Conservation (phyloP, 2,888 invertebrate species). For the Xestia xanthographa region DNA sequence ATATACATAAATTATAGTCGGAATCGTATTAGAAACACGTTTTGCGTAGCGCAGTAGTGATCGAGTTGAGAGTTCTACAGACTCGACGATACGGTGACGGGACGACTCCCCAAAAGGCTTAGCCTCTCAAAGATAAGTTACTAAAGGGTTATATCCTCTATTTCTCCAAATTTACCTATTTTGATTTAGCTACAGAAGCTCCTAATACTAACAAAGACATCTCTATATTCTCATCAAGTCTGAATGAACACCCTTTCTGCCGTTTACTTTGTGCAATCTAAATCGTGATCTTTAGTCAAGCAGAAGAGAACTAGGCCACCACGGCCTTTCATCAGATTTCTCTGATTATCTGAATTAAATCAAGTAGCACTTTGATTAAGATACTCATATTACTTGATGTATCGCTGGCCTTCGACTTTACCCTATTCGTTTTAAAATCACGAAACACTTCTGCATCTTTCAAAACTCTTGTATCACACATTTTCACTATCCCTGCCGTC, state of each 20-base stretch:
- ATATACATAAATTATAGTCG: constrained; percentile 79
- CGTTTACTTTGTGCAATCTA: background rate
- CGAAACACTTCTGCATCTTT: background rate
- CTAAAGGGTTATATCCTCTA: too few relatives aligned
- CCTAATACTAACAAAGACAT: background rate
- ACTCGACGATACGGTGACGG: constrained; percentile 47
- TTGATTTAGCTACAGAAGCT: too few relatives aligned
- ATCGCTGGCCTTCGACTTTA: too few relatives aligned
- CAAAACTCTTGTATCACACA: background rate
- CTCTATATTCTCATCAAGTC: background rate
- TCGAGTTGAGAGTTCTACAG: constrained; percentile 69
- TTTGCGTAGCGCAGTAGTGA: constrained; percentile 86
- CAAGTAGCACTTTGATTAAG: background rate
- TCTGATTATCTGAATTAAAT: background rate
- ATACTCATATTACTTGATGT: background rate
- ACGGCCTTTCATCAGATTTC: background rate
- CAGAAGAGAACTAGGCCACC: background rate
- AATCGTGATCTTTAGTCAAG: background rate
- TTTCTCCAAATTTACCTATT: background rate
- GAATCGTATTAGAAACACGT: constrained; percentile 82
- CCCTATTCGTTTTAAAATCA: background rate
- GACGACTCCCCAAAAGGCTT: constrained; percentile 2
- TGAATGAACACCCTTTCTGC: background rate
- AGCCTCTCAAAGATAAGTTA: background rate
- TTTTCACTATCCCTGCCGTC: background rate